A percentile compares a stretch with the other conserved stretches of the same genome.
Conservation (phyloP, 2,888 invertebrate species). For the Sympetrum striolatum region DNA sequence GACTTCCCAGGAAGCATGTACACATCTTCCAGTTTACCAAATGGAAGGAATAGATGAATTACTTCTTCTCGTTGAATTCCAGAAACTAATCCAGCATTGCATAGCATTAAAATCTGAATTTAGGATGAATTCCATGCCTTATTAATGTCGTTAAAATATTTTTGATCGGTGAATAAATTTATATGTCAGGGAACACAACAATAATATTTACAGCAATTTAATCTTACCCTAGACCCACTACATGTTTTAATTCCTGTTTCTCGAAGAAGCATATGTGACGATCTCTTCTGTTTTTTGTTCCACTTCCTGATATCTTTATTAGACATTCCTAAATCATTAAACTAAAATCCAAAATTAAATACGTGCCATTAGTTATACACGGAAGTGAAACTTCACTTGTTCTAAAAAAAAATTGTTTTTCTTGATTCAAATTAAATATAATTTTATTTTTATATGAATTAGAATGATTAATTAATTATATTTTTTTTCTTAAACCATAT, state of each 20-base stretch:
- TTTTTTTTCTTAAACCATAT: neutral
- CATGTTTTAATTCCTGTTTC: constrained; percentile 11
- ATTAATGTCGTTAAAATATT: too few relatives aligned
- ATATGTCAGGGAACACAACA: neutral
- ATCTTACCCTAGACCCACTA: neutral
- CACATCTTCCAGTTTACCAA: constrained; percentile 67
- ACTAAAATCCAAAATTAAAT: neutral
- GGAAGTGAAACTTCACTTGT: neutral
- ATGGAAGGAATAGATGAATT: constrained; percentile 62
- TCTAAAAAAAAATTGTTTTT: neutral
- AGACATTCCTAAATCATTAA: neutral
- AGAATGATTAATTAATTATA: neutral
- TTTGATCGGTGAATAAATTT: too few relatives aligned
- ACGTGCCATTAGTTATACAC: neutral
- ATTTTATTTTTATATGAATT: neutral
- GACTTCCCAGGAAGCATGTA: constrained; percentile 80
- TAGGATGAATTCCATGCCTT: constrained; percentile 39
- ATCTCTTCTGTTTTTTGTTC: constrained; percentile 12
- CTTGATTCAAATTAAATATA: neutral
- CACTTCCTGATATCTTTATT: neutral
- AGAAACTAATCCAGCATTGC: constrained; percentile 86
- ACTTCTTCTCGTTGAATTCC: constrained; percentile 74
- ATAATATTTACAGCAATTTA: neutral
- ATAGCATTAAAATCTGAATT: constrained; percentile 75
- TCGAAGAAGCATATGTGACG: neutral